Conservation (phyloP, 2,797 vertebrate genomes). For the Acanthurus leucopareius region DNA sequence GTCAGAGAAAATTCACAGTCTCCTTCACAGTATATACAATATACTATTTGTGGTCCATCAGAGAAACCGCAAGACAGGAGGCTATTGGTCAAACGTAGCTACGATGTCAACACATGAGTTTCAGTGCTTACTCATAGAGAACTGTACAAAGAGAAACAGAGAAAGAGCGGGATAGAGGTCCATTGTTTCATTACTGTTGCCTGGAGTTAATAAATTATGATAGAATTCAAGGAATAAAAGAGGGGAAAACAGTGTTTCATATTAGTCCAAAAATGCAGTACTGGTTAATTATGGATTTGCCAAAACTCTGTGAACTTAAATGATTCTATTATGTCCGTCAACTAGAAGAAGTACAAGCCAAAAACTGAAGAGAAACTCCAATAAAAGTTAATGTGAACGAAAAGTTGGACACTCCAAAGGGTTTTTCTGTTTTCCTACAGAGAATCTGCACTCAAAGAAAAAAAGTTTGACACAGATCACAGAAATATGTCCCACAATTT, state of each 20-base stretch:
- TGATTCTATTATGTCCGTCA: slow-evolving; percentile 3
- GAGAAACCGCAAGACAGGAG: slow-evolving; percentile 30
- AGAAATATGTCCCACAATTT: not conserved
- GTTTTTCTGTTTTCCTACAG: slow-evolving; percentile 13
- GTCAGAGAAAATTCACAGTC: slow-evolving; percentile 17
- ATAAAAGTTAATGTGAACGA: slow-evolving; percentile 11
- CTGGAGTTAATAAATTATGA: not conserved
- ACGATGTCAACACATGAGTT: slow-evolving; percentile 21
- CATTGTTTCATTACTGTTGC: not conserved
- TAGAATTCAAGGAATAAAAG: not conserved
- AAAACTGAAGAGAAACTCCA: slow-evolving; percentile 7
- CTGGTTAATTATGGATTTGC: not conserved
- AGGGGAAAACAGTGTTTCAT: not conserved
- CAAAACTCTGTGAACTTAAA: slow-evolving; percentile 3
- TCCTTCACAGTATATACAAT: not conserved
- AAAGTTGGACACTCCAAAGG: slow-evolving; percentile 8
- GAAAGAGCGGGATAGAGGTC: not conserved
- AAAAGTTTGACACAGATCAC: slow-evolving; percentile 2
- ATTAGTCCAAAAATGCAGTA: not conserved
- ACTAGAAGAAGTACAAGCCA: not conserved
- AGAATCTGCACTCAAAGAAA: not conserved
- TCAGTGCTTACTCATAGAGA: slow-evolving; percentile 26
- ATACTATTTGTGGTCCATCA: slow-evolving; percentile 19
- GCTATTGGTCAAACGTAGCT: slow-evolving; percentile 22
- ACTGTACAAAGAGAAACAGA: not conserved